Evolutionary conservation across 2,797 vertebrate genomes (phyloP).

Genomic region (Eremophila alpestris): DNA sequence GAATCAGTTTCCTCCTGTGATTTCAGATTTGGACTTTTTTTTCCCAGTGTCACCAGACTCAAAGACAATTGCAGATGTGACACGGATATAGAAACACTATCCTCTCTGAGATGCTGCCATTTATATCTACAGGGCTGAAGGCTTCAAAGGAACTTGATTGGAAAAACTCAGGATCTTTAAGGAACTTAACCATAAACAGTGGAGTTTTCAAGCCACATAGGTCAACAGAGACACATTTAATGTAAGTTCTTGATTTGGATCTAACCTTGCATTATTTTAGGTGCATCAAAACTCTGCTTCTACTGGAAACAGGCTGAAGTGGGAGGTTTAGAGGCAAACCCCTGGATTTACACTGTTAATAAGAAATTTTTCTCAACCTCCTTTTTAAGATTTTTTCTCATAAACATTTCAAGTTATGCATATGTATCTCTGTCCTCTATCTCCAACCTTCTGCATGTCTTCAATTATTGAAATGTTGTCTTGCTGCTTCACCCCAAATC

Average conservation of each 20-base stretch:
- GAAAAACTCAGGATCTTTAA: background rate
- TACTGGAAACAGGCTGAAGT: background rate
- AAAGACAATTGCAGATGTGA: background rate
- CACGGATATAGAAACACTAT: background rate
- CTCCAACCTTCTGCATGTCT: background rate
- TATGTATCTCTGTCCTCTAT: background rate
- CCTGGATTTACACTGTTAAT: background rate
- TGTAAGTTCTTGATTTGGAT: background rate
- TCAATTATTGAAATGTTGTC: background rate
- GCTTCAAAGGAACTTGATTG: background rate
- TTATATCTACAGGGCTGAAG: background rate
- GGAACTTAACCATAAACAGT: background rate
- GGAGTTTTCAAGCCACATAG: background rate
- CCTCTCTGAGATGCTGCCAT: background rate
- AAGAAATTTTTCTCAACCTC: background rate
- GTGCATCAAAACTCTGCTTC: background rate
- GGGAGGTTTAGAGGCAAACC: background rate
- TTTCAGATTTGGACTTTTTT: background rate
- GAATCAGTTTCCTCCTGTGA: background rate
- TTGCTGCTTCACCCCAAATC: background rate
- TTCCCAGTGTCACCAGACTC: background rate
- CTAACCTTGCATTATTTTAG: background rate
- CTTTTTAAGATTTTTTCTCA: background rate
- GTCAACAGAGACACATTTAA: background rate
- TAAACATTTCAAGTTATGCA: background rate